Percentiles rank a stretch among this genome's conserved stretches.
Evolutionary conservation across 2,113 vertebrate species (phyloP).

Genomic region (Acanthochromis polyacanthus): DNA sequence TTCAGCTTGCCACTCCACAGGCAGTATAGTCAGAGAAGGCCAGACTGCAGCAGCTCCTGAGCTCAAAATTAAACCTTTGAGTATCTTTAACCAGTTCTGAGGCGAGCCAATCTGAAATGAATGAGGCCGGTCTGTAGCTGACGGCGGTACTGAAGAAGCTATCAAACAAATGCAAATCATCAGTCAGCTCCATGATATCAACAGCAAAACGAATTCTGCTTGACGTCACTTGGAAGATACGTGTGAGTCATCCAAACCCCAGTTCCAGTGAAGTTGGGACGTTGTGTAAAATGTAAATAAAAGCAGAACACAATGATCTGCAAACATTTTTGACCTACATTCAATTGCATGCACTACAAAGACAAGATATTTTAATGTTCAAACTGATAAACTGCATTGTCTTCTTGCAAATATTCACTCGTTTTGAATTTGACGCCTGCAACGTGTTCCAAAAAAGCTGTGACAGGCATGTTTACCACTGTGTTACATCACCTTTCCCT

Average conservation of each 20-base stretch:
- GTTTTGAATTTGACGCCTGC: no score
- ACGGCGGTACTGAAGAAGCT: not conserved
- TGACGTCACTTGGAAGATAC: slow-evolving; percentile 11
- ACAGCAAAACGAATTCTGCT: not conserved
- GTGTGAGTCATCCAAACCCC: slow-evolving; percentile 12
- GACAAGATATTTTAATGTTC: no score
- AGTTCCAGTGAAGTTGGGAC: no score
- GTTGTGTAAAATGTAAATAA: no score
- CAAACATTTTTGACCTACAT: no score
- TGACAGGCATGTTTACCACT: no score
- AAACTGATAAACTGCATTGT: no score
- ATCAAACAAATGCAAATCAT: slow-evolving; percentile 54
- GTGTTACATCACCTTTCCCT: no score
- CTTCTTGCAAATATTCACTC: no score
- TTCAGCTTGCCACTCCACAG: not conserved
- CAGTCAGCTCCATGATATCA: slow-evolving; percentile 9
- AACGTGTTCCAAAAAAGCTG: no score
- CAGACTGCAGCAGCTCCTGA: not conserved
- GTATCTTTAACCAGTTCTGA: not conserved
- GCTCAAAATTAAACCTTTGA: not conserved
- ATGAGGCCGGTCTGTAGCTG: slow-evolving; percentile 10
- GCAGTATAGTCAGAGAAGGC: not conserved
- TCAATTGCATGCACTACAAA: no score
- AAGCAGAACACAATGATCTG: no score
- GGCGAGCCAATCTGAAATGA: not conserved